phyloP scores from a whole-genome alignment of 2,888 invertebrate genomes.

The Parascotia fuliginaria region DNA sequence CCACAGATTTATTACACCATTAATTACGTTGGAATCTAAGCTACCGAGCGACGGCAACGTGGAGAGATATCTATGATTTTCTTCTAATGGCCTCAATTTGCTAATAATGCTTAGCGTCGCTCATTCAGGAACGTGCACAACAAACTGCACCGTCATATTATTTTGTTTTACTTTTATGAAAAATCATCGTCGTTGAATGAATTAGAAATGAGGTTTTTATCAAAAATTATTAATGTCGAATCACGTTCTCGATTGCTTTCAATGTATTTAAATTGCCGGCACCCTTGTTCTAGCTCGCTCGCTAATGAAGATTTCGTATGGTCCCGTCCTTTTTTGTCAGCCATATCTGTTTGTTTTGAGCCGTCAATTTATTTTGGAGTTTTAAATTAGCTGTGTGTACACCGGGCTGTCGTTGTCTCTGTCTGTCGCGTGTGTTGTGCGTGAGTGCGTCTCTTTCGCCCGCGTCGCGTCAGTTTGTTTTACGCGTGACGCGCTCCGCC shows the following conservation, averaged over 20 bases:
- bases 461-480: slow-evolving; percentile 79
- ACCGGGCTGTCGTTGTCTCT: slow-evolving; percentile 65
- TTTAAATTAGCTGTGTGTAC: slow-evolving; percentile 79
- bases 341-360: slow-evolving; percentile 84
- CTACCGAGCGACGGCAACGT: not conserved
- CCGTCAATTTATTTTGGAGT: slow-evolving; percentile 83
- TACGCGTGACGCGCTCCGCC: slow-evolving; percentile 84
- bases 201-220: slow-evolving; percentile 69
- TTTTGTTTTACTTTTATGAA: slow-evolving; percentile 71
- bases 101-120: slow-evolving; percentile 62
- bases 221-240: slow-evolving; percentile 67
- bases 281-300: slow-evolving; percentile 70
- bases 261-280: slow-evolving; percentile 66
- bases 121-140: slow-evolving; percentile 52
- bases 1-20: slow-evolving; percentile 66
- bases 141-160: slow-evolving; percentile 71
- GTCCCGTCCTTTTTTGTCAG: slow-evolving; percentile 81
- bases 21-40: slow-evolving; percentile 58
- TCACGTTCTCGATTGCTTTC: slow-evolving; percentile 75
- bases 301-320: slow-evolving; percentile 79
- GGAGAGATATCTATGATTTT: slow-evolving; percentile 59
- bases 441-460: slow-evolving; percentile 61
- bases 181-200: slow-evolving; percentile 68
- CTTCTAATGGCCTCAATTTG: slow-evolving; percentile 74
- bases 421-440: slow-evolving; percentile 28